These are phyloP conservation scores for Tiaroga cobitis DNA, from an alignment of 2,797 vertebrate species.

Conservation along the genomic window DNA sequence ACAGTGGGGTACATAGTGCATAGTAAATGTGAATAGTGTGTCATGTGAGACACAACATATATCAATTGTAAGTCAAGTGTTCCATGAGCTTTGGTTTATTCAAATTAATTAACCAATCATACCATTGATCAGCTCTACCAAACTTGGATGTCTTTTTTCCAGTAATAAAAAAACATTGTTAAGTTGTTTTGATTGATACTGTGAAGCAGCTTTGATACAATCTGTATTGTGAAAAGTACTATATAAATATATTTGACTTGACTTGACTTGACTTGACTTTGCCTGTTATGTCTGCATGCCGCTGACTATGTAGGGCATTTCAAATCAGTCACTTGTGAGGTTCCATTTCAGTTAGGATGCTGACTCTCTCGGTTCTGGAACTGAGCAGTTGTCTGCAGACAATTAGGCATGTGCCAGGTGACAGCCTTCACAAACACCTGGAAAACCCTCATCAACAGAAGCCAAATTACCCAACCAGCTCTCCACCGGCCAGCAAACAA, in stretches of 20 bases:
- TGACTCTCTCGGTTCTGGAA: neutral
- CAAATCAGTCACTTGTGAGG: neutral
- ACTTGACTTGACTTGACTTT: too few species aligned
- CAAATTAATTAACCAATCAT: too few species aligned
- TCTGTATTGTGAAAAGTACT: too few species aligned
- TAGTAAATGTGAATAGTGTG: neutral
- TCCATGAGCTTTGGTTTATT: neutral
- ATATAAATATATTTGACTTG: too few species aligned
- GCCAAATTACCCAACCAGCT: slow-evolving; percentile 41
- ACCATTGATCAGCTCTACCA: too few species aligned
- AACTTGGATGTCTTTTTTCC: too few species aligned
- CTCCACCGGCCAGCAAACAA: slow-evolving; percentile 28
- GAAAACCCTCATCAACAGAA: slow-evolving; percentile 40
- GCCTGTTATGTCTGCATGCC: neutral
- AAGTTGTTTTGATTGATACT: too few species aligned
- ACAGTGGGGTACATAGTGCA: neutral
- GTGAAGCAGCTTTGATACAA: too few species aligned
- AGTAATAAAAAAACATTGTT: too few species aligned
- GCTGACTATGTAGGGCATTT: neutral
- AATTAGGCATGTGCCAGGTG: neutral
- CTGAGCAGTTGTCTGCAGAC: neutral
- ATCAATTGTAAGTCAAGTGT: neutral
- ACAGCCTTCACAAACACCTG: neutral
- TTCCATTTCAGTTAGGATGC: neutral
- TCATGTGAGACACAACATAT: neutral